A percentile compares a stretch with the other conserved stretches of the same genome.
These are phyloP conservation scores for Crossaster papposus DNA, from an alignment of 53 echinoderm and acorn worm species.

Conservation along the genomic window DNA sequence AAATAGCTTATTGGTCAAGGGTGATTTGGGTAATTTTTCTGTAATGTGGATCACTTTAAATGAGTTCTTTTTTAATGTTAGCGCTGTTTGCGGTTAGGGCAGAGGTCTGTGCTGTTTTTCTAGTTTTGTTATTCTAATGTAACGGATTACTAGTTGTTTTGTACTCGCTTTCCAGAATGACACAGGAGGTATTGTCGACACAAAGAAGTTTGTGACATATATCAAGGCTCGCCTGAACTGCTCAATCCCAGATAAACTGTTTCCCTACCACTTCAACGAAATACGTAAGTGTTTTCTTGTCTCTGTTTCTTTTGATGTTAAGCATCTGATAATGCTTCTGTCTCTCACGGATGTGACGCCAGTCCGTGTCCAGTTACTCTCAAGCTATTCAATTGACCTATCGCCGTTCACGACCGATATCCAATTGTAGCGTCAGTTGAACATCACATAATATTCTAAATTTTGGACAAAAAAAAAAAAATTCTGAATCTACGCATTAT, in stretches of 20 bases:
- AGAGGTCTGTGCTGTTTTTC: not conserved
- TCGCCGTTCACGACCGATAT: too few relatives aligned
- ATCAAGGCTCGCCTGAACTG: slow-evolving; percentile 26
- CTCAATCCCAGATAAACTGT: not conserved
- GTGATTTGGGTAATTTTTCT: too few relatives aligned
- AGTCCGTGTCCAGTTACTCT: too few relatives aligned
- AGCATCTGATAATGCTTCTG: not conserved
- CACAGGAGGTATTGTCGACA: not conserved
- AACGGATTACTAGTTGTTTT: not conserved
- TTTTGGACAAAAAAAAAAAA: too few relatives aligned
- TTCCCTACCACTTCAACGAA: not conserved
- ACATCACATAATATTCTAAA: too few relatives aligned
- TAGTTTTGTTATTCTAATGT: not conserved
- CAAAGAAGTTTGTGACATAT: not conserved
- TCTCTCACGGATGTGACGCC: too few relatives aligned
- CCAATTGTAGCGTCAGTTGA: too few relatives aligned
- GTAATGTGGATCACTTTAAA: too few relatives aligned
- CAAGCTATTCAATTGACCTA: too few relatives aligned
- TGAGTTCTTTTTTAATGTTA: too few relatives aligned
- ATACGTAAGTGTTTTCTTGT: not conserved
- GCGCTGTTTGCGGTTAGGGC: not conserved
- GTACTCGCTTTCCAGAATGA: slow-evolving; percentile 8
- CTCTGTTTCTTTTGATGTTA: not conserved
- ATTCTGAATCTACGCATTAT: too few relatives aligned
- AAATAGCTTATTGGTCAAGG: too few relatives aligned